Evolutionary conservation across 2,888 invertebrate genomes (phyloP), one percentile per base, ranked within the genome.

Genomic region (Lamellibrachia columna): DNA sequence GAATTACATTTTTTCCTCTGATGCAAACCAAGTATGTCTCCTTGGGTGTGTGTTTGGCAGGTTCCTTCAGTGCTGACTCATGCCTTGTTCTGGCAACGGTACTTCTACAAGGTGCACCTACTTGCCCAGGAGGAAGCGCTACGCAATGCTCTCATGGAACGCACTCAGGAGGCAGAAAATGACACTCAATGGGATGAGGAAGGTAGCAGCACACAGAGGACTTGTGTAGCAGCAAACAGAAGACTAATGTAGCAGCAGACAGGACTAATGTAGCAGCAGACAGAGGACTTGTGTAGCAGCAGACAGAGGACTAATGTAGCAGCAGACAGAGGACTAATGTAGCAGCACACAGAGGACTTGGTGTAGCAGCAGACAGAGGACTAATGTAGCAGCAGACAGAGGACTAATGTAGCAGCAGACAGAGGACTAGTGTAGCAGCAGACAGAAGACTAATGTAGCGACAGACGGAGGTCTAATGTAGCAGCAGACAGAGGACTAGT

Each of bases 41-140:
- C n/a, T n/a, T 58, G 52, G 11, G 15, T 40, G 7, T 93, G 40
- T 40, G 40, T 53, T 93, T 94, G 94, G 53, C 94, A 97, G 97
- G 98, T 97, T 58, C 97, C 97, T 15, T 94, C 96, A 11, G 94
- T 95, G 75, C 96, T 98, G 28, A 97, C 98, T 1, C 98, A 98
- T 95, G 97, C 97, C 52, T 97, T 98, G 93, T 98, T 98, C 96
- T 98, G 98, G 98, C 97, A 98, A 95, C 97, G 98, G 92, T 98
- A 98, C 96, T 97, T 98, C 95, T 98, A 98, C 97, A 98, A 98
- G 95, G 98, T 98, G 95, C 98, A 98, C n/a, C 96, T 98, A 91
- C 96, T 98, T 2, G 98, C 98, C 95, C 97, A 98, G 96, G 97
- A 98, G 3, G 97, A 98, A 95, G 98, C 98, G 8, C 97, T 98